Evolutionary conservation across 2,797 vertebrate species (phyloP).

Genomic region (Arnoldichthys spilopterus): DNA sequence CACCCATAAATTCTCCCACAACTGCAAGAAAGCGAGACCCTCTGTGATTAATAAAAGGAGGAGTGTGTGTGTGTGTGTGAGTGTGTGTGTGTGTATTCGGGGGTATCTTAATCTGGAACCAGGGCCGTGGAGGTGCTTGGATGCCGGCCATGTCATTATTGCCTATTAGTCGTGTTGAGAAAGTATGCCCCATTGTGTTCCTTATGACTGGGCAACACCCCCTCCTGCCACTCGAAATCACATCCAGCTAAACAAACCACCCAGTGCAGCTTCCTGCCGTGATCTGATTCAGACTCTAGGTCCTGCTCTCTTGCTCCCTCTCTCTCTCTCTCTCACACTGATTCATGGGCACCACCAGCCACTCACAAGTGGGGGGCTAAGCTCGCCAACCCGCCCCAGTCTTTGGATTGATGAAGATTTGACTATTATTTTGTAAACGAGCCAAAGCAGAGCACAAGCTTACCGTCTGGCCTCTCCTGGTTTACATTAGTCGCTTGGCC

Average conservation of each 20-base stretch:
- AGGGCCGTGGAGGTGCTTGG: slow-evolving; percentile 71
- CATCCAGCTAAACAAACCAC: slow-evolving; percentile 83
- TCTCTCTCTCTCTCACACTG: slow-evolving; percentile 45
- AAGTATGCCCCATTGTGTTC: slow-evolving; percentile 81
- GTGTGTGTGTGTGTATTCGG: slow-evolving; percentile 27
- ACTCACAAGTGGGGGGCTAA: slow-evolving; percentile 81
- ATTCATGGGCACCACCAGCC: slow-evolving; percentile 80
- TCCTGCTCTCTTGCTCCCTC: slow-evolving; percentile 65
- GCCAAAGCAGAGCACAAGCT: slow-evolving; percentile 79
- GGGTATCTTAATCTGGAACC: slow-evolving; percentile 76
- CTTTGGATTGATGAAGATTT: slow-evolving; percentile 77
- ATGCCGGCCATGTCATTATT: slow-evolving; percentile 79
- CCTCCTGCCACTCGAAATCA: slow-evolving; percentile 80
- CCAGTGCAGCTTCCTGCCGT: slow-evolving; percentile 75
- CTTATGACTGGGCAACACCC: slow-evolving; percentile 76
- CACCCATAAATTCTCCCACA: slow-evolving; percentile 57
- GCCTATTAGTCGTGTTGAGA: slow-evolving; percentile 78
- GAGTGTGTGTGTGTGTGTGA: slow-evolving; percentile 25
- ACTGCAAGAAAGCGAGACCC: slow-evolving; percentile 61
- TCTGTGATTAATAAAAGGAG: slow-evolving; percentile 74
- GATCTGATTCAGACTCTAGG: slow-evolving; percentile 77
- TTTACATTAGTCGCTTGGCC: slow-evolving; percentile 79
- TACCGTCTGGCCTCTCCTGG: slow-evolving; percentile 74
- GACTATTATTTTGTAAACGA: slow-evolving; percentile 82
- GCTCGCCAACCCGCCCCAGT: slow-evolving; percentile 64